Percentiles rank a stretch among this genome's conserved stretches.
Evolutionary conservation across 2,888 invertebrate genomes (phyloP).

Genomic region (Phytoseiulus persimilis): DNA sequence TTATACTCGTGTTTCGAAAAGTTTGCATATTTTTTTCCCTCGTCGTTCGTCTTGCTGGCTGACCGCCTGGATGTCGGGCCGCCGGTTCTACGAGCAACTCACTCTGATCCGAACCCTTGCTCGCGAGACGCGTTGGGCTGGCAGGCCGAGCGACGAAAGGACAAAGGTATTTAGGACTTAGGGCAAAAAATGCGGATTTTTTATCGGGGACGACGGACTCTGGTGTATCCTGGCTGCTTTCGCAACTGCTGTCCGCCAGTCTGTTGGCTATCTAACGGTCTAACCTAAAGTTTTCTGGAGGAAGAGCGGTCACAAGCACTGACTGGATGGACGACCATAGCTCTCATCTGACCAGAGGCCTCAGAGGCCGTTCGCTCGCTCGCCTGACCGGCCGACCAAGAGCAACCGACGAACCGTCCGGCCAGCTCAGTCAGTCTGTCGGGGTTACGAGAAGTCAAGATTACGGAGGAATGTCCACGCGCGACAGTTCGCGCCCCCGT

Average conservation of each 20-base stretch:
- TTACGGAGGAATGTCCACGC: constrained; percentile 39
- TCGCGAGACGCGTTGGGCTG: not conserved
- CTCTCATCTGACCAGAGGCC: not conserved
- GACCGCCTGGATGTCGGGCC: not conserved
- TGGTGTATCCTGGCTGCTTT: not conserved
- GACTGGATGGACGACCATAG: not conserved
- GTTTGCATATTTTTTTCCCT: not conserved
- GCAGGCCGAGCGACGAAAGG: not conserved
- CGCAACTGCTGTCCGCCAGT: not conserved
- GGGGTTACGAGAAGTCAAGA: constrained; percentile 27
- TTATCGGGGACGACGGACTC: not conserved
- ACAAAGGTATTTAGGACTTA: constrained; percentile 5
- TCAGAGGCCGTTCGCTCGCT: not conserved
- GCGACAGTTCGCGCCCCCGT: not conserved
- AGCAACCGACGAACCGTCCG: not conserved
- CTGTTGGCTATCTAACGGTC: not conserved
- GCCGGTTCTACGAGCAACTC: not conserved
- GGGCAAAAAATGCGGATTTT: not conserved
- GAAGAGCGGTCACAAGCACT: not conserved
- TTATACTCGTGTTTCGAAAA: not conserved
- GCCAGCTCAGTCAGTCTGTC: not conserved
- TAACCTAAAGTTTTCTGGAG: not conserved
- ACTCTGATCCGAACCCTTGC: not conserved
- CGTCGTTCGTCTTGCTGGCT: not conserved
- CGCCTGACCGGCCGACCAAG: not conserved